Evolutionary conservation across 2,797 vertebrate species (phyloP).

Genomic region (Podarcis lilfordi): DNA sequence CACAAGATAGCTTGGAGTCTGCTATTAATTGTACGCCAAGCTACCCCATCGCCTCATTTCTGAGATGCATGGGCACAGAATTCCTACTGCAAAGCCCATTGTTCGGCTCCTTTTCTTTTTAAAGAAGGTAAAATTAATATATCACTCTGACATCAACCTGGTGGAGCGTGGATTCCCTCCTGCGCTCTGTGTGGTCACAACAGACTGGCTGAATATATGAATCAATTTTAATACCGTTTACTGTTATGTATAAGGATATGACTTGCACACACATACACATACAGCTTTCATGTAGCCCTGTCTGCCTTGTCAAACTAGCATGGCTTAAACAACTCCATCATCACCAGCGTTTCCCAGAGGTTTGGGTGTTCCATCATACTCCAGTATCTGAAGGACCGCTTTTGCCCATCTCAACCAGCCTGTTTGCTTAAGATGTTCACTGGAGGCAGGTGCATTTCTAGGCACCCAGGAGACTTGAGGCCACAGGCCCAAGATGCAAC

Average conservation of each 20-base stretch:
- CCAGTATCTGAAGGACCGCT: neutral
- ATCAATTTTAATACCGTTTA: neutral
- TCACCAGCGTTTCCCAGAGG: neutral
- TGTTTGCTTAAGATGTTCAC: neutral
- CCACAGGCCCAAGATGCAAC: too few species aligned
- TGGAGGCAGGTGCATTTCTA: too few species aligned
- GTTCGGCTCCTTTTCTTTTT: constrained; percentile 22
- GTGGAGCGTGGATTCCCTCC: constrained; percentile 26
- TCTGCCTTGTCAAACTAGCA: neutral
- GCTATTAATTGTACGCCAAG: constrained; percentile 54
- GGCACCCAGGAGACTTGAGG: too few species aligned
- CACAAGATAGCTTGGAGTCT: constrained; percentile 55
- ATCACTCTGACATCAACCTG: constrained; percentile 51
- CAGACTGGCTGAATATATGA: constrained; percentile 49
- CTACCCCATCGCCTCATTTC: constrained; percentile 28
- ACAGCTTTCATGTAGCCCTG: neutral
- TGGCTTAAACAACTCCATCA: neutral
- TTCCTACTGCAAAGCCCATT: constrained; percentile 66
- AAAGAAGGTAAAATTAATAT: constrained; percentile 32
- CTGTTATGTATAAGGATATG: neutral
- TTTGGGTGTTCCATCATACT: neutral
- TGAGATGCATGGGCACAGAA: constrained; percentile 62
- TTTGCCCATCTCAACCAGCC: neutral
- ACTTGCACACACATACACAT: too few species aligned
- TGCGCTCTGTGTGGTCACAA: constrained; percentile 50